Base-by-base conservation (phyloP, 2,113 vertebrate species). In the Meleagris gallopavo region DNA sequence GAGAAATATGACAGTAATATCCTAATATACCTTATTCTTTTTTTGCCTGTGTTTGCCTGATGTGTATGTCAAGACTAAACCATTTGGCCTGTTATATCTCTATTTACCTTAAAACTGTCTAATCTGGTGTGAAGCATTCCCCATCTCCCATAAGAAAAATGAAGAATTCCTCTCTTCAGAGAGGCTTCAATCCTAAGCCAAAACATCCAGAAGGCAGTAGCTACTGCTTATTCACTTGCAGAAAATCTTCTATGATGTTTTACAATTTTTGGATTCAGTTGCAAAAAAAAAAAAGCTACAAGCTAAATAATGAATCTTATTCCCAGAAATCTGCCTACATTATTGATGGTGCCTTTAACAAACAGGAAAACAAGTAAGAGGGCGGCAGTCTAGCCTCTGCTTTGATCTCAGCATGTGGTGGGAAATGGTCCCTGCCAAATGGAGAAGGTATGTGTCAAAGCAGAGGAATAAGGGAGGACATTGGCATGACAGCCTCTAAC, bases 341-440 rank as follows among this genome's bases (percentile, higher is more conserved):
- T 96, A 93, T 91, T 94, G 69, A 96, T 91, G 72, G 52, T 75
- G 46, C 11, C 41, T 65, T 77, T 71, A 92, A 79, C 41, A 92
- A 90, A 83, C n/a, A 77, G 74, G 55, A 72, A 86, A 80, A 75
- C 30, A 78, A 93, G 71, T 7, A 4, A 55, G 40, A 13, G 22
- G 25, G 36, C 4, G 3, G n/a, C 40, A 73, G 60, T 55, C 71
- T n/a, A 11, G 30, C 30, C 38, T 86, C 30, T 0, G 0, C 70
- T 94, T 89, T 85, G 73, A 85, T 94, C 55, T 32, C 50, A 29
- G 6, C 0, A 0, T 52, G 43, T 40, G 29, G 21, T 15, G 34
- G 65, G 57, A 14, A 81, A 46, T 66, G 66, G 8, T 1, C 0
- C 12, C 1, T 0, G 66, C 67, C 45, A 70, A 88, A 79, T 29